Conservation (phyloP, 2,797 vertebrate species). For the Erithacus rubecula region DNA sequence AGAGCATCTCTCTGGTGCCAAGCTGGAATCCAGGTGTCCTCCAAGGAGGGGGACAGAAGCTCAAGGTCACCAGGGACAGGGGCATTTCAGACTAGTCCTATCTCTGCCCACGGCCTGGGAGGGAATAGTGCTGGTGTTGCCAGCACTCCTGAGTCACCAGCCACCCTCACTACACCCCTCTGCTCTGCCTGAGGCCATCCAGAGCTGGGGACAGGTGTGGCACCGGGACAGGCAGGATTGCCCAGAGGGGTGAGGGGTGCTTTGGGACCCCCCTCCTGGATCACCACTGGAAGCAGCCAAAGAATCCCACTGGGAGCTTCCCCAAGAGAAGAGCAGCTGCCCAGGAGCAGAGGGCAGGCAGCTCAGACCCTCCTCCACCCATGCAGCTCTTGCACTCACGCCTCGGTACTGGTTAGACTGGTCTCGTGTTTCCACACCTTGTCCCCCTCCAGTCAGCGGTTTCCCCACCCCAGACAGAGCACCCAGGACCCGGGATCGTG, state of each 20-base stretch:
- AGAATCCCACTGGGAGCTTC: not conserved
- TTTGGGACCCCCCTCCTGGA: not conserved
- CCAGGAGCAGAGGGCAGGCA: not conserved
- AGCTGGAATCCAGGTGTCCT: not conserved
- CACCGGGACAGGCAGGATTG: not conserved
- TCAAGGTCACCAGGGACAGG: not conserved
- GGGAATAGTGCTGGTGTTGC: not conserved
- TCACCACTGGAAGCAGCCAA: accelerated
- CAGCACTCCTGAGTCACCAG: not conserved
- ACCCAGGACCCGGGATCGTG: not conserved
- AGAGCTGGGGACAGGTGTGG: not conserved
- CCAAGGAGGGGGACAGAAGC: not conserved
- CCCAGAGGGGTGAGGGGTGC: not conserved
- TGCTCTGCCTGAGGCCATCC: not conserved
- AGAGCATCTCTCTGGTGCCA: not conserved
- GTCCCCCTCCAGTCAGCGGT: not conserved
- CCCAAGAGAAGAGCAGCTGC: not conserved
- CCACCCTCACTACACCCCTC: not conserved
- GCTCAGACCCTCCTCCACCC: not conserved
- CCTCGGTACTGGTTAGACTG: not conserved
- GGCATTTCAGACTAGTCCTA: not conserved
- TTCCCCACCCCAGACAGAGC: not conserved
- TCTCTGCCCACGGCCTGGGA: not conserved
- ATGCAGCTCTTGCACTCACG: not conserved
- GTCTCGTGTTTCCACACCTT: not conserved